Evolutionary conservation across 2,888 invertebrate species (phyloP), one percentile per base, ranked within the genome.

Genomic region (Caradrina clavipalpis): DNA sequence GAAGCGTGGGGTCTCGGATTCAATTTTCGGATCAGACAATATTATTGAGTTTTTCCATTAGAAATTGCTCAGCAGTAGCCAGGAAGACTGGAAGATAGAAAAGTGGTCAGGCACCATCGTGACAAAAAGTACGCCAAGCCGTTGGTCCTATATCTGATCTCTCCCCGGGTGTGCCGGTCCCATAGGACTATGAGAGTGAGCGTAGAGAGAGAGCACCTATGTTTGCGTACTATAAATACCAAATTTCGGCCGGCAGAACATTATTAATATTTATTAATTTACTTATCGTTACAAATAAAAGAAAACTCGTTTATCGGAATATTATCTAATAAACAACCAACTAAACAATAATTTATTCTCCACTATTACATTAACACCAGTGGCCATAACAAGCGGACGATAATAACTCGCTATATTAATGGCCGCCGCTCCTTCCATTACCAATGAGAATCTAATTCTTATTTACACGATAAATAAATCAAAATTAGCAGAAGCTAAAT

Each of bases 401-500:
- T 81, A 83, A 84, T 78, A 81, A 77, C 67, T 71, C 59, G 51
- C 62, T 53, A 69, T 80, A 85, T 88, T 83, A 84, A 88, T 85
- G 60, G 72, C 64, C 69, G 39, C 54, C 74, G 69, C 65, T 76
- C 72, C 82, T 73, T 78, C 86, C 83, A 90, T 88, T 89, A 87
- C 73, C 72, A 79, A 85, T 82, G 82, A 81, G 84, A 78, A 83
- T 72, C 83, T 88, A 86, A 90, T 87, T 85, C 86, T 78, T 88
- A 88, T 88, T 87, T 86, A 90, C 81, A 84, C 74, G 81, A 78
- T 77, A 84, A 85, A 86, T 87, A 87, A 85, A 89, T 87, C 85
- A 87, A 85, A 89, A 87, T 89, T 88, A 85, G 82, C 74, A 51
- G 71, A 56, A 68, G 69, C 76, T 72, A 74, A 85, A 86, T 76